Evolutionary conservation across 2,888 invertebrate genomes (phyloP).

Genomic region (Orchestes rusci): DNA sequence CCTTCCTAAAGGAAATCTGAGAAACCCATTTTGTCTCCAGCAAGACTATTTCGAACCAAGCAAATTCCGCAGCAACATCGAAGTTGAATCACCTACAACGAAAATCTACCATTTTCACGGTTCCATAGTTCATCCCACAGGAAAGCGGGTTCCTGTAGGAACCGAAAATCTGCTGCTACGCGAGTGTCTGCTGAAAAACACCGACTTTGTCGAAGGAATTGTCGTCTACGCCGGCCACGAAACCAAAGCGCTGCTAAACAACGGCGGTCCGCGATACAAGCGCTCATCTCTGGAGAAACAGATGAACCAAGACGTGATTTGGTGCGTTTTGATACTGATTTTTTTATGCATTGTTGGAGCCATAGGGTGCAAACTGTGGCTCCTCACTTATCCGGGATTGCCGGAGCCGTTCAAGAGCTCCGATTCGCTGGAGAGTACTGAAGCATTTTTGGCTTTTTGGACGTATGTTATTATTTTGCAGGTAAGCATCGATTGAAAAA

Average conservation of each 20-base stretch:
- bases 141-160: slow-evolving; percentile 70
- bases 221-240: slow-evolving; percentile 95
- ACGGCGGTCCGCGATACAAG: slow-evolving; percentile 90
- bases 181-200: slow-evolving; percentile 93
- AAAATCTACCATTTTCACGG: slow-evolving; percentile 94
- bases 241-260: slow-evolving; percentile 97
- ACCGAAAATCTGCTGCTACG: slow-evolving; percentile 88
- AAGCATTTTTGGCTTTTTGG: slow-evolving; percentile 85
- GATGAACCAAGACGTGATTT: slow-evolving; percentile 94
- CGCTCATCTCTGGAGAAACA: slow-evolving; percentile 84
- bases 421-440: slow-evolving; percentile 27
- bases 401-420: slow-evolving; percentile 60
- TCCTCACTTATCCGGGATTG: slow-evolving; percentile 53
- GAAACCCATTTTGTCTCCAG: slow-evolving; percentile 42
- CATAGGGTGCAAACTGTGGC: slow-evolving; percentile 83
- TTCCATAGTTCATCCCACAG: slow-evolving; percentile 73
- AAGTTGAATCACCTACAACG: slow-evolving; percentile 91
- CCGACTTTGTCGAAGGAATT: slow-evolving; percentile 93
- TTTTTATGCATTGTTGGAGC: slow-evolving; percentile 87
- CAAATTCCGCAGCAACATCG: slow-evolving; percentile 76
- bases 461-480: slow-evolving; percentile 93
- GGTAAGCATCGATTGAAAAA: slow-evolving; percentile 48
- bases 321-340: slow-evolving; percentile 89
- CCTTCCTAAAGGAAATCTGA: too few species aligned
- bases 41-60: slow-evolving; percentile 68